Percentiles rank a stretch among this genome's conserved stretches.
These are phyloP conservation scores for Bos taurus DNA, from an alignment of 2,113 vertebrate genomes.

Conservation along the genomic window DNA sequence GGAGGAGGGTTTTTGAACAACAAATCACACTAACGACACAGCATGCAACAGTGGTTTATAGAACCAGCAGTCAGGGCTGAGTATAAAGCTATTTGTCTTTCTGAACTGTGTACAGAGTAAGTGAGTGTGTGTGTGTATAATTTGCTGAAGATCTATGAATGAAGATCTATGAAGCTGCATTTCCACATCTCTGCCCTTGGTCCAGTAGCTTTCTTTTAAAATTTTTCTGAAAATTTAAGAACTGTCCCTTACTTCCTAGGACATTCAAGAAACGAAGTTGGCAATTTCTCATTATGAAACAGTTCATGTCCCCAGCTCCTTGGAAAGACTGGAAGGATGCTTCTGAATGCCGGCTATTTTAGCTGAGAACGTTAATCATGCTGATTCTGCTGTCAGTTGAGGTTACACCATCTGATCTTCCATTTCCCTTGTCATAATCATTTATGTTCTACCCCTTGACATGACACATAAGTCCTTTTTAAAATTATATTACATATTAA, in stretches of 20 bases:
- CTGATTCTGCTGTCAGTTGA: conserved; percentile 51
- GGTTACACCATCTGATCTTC: conserved; percentile 58
- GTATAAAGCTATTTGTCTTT: neutral
- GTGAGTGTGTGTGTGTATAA: neutral
- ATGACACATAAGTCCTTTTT: conserved; percentile 59
- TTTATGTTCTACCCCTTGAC: conserved; percentile 60
- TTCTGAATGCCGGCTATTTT: conserved; percentile 56
- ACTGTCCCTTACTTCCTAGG: neutral
- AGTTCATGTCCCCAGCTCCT: conserved; percentile 36
- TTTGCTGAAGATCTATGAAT: neutral
- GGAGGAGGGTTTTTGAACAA: conserved; percentile 45
- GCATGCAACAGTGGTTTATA: neutral
- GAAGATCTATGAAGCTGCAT: neutral
- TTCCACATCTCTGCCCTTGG: neutral
- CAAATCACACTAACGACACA: neutral
- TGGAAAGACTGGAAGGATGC: conserved; percentile 28
- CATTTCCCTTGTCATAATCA: conserved; percentile 66
- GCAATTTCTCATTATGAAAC: conserved; percentile 57
- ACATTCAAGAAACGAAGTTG: conserved; percentile 16
- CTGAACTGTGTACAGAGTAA: neutral
- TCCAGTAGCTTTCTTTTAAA: neutral
- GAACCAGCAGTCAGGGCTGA: neutral
- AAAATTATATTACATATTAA: conserved; percentile 68
- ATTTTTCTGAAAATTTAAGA: conserved; percentile 24
- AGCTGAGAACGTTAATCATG: conserved; percentile 59